Conservation (phyloP, 1,140 invertebrate genomes). For the Steinernema khuongi region DNA sequence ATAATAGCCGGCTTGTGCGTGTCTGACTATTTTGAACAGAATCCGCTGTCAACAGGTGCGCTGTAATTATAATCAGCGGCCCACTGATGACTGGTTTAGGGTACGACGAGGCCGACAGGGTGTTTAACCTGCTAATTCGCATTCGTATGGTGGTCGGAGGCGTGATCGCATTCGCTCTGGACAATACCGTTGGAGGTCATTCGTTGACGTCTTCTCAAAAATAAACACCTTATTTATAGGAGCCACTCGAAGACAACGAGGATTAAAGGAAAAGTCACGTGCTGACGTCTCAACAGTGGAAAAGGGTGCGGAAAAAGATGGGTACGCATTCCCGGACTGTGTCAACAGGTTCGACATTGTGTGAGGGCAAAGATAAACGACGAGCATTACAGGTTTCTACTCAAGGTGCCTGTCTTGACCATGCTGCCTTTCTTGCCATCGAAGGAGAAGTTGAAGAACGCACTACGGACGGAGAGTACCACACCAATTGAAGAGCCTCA, state of each 20-base stretch:
- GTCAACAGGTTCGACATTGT: neutral
- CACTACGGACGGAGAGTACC: neutral
- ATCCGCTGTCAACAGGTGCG: slow-evolving; percentile 26
- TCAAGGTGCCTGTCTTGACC: neutral
- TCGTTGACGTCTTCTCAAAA: neutral
- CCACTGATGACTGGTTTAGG: neutral
- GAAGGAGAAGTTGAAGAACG: neutral
- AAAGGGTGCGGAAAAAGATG: neutral
- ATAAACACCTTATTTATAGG: neutral
- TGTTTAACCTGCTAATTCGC: slow-evolving; percentile 58
- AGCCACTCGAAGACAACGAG: neutral
- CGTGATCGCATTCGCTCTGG: slow-evolving; percentile 58
- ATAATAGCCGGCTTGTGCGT: slow-evolving; percentile 25
- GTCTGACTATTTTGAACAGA: slow-evolving; percentile 29
- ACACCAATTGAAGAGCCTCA: no score
- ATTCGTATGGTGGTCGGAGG: slow-evolving; percentile 62
- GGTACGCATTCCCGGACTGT: neutral
- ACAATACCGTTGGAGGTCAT: slow-evolving; percentile 60
- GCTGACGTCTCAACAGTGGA: neutral
- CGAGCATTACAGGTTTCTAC: neutral
- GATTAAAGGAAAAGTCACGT: neutral
- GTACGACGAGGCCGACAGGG: slow-evolving; percentile 46
- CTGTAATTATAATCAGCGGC: neutral
- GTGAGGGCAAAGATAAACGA: neutral
- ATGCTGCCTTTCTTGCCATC: neutral